Base-by-base conservation (phyloP, 2,797 vertebrate species). In the Catharus ustulatus region DNA sequence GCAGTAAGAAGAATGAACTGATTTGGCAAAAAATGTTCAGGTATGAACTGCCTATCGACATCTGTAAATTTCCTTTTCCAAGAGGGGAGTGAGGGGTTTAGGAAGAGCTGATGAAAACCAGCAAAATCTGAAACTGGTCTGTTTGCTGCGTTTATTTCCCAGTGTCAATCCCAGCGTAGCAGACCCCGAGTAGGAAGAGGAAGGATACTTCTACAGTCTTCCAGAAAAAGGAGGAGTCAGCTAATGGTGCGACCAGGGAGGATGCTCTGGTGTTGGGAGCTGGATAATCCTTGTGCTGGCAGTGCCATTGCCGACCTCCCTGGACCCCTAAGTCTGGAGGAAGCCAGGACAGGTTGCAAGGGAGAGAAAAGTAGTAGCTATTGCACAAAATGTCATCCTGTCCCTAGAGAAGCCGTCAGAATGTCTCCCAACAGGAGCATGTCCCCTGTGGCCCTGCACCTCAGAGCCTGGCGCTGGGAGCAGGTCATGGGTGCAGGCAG, bases 341-440 rank as follows among this genome's bases (percentile, higher is more conserved):
- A 83, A 55, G 9, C 24, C 36, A 34, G 10, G 21, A 80, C 26
- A 46, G 13, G 6, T 46, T 49, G 9, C 5, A 34, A 38, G n/a
- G 23, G 48, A 66, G 29, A 76, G 7, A 52, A 30, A 3, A 36
- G 15, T 14, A 46, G 4, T 49, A 74, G 38, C 17, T 52, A 23
- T 4, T 0, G 42, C 66, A 59, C 46, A 27, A 34, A 34, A 67
- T 23, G 62, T 24, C 32, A 6, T 38, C 10, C 4, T 58, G 5
- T 72, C 23, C 42, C 29, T 52, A 67, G 66, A 20, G 63, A 84
- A 93, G 51, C 55, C 55, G 34, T 61, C 18, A 52, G 46, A n/a
- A 71, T 32, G 36, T 34, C 58, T 79, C 23, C n/a, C 0, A 0
- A 29, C 58, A 24, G 51, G 58, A 64, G 38, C 2, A 1, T 62